Evolutionary conservation across 2,888 invertebrate genomes (phyloP).

Genomic region (Zonitis immaculata): DNA sequence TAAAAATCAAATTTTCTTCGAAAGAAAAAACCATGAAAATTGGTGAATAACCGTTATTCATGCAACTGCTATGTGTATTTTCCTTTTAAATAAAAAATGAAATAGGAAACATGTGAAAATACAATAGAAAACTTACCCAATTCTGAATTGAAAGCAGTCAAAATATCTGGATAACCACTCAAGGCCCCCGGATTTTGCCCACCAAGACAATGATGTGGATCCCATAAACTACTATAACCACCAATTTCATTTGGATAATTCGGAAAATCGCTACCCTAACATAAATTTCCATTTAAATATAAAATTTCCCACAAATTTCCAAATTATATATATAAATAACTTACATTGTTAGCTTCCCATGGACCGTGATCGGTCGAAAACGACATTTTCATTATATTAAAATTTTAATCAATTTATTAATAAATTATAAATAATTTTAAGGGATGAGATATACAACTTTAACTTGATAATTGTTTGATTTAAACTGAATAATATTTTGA

Average conservation of each 20-base stretch:
- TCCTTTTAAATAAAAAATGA: no score
- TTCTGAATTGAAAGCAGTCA: conserved; percentile 64
- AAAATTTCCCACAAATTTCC: not conserved
- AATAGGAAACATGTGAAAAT: no score
- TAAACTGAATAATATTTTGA: not conserved
- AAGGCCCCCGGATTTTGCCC: conserved; percentile 60
- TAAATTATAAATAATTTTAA: not conserved
- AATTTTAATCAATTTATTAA: not conserved
- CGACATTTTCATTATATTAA: conserved; percentile 45
- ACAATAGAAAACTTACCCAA: conserved; percentile 49
- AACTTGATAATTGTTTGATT: not conserved
- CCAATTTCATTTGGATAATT: conserved; percentile 40
- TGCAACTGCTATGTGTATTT: no score
- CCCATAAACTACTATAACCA: conserved; percentile 60
- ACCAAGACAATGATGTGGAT: conserved; percentile 50
- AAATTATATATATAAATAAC: conserved; percentile 20
- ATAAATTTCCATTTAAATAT: not conserved
- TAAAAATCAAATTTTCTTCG: no score
- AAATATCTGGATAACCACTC: conserved; percentile 64
- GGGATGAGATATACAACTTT: no score
- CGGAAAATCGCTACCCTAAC: conserved; percentile 39
- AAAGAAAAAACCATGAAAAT: no score
- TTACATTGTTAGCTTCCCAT: conserved; percentile 45
- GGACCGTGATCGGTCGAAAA: conserved; percentile 45
- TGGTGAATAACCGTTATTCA: no score